Conservation (phyloP, 2,113 vertebrate genomes). For the Orientallactaga bullata region DNA sequence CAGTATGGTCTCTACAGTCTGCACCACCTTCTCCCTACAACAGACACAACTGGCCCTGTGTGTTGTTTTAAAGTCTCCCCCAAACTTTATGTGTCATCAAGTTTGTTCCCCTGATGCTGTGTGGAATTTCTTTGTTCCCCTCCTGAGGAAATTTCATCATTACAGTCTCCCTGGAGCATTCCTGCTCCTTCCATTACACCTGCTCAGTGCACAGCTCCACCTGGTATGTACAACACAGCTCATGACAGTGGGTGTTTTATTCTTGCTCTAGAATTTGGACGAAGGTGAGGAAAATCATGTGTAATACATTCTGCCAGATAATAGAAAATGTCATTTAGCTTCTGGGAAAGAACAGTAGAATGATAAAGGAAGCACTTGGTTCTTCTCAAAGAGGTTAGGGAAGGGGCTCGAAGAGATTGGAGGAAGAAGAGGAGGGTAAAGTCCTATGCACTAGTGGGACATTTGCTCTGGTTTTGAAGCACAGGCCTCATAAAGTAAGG, state of each 20-base stretch:
- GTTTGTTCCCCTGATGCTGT: not conserved
- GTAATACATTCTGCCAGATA: not conserved
- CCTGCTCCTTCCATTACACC: not conserved
- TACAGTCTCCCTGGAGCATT: not conserved
- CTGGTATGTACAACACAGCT: no score
- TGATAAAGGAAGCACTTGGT: not conserved
- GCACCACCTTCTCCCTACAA: no score
- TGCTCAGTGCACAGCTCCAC: not conserved
- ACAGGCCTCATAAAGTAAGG: not conserved
- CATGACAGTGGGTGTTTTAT: not conserved
- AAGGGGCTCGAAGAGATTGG: not conserved
- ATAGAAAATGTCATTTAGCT: not conserved
- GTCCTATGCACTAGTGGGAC: no score
- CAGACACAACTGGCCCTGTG: not conserved
- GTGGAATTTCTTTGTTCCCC: not conserved
- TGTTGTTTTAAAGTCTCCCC: not conserved
- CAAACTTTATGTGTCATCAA: not conserved
- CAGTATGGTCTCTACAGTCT: not conserved
- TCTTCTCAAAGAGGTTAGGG: not conserved
- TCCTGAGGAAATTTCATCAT: not conserved
- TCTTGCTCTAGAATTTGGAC: not conserved
- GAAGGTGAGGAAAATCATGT: not conserved
- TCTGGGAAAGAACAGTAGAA: not conserved
- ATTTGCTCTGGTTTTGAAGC: not conserved
- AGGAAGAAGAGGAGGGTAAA: not conserved